A percentile compares a stretch with the other conserved stretches of the same genome.
phyloP scores from a whole-genome alignment of 2,113 vertebrate species.

The Pelmatolapia mariae region DNA sequence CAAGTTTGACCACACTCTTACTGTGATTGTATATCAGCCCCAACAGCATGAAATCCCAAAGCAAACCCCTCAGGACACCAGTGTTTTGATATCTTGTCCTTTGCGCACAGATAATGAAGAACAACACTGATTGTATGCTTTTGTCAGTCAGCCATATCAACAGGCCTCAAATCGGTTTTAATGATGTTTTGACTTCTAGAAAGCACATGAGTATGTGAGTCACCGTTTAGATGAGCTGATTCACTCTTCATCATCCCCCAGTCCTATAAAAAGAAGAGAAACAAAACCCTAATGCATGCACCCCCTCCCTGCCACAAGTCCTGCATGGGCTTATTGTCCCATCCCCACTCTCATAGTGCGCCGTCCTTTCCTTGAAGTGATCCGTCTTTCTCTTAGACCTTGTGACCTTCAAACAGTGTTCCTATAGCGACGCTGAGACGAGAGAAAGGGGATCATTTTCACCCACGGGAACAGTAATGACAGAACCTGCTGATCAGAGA shows the following conservation, averaged over 20 bases:
- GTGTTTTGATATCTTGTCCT: neutral
- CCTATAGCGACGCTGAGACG: neutral
- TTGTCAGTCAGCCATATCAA: neutral
- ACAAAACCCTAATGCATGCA: neutral
- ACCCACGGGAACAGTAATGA: neutral
- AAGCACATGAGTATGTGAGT: neutral
- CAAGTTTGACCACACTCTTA: neutral
- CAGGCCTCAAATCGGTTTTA: neutral
- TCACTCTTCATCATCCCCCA: neutral
- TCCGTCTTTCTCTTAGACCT: neutral
- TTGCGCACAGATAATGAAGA: neutral
- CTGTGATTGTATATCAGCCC: neutral
- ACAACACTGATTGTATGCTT: neutral
- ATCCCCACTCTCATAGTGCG: neutral
- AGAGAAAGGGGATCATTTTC: neutral
- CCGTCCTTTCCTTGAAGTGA: neutral
- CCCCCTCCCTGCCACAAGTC: neutral
- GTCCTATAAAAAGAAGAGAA: neutral
- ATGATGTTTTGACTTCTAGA: neutral
- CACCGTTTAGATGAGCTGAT: neutral
- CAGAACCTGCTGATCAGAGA: neutral
- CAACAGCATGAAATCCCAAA: neutral
- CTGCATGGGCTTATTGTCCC: neutral
- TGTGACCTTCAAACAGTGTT: neutral
- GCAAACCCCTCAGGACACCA: neutral